phyloP scores from a whole-genome alignment of 1,140 invertebrate species.

The Drosophila subpulchrella region DNA sequence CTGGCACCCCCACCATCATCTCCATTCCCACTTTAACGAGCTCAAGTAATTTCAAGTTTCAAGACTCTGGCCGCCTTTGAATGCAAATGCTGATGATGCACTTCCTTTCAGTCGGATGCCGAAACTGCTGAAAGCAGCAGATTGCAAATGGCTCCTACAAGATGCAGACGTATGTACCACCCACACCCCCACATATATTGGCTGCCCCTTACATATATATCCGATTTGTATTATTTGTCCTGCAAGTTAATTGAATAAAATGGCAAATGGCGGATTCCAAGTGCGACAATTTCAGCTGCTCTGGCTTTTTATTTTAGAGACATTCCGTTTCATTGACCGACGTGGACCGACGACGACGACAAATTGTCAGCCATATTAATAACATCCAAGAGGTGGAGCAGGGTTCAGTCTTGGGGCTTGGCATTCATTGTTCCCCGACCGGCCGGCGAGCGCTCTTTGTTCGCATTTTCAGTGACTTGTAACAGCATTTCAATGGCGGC shows the following conservation, averaged over 20 bases:
- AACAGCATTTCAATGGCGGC: constrained; percentile 72
- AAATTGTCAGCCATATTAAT: constrained; percentile 82
- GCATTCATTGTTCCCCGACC: constrained; percentile 67
- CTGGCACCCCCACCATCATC: constrained; percentile 15
- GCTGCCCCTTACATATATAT: constrained; percentile 32
- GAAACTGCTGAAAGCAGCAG: constrained; percentile 67
- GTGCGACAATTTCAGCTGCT: constrained; percentile 76
- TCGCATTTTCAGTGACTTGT: constrained; percentile 79
- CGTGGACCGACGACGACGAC: constrained; percentile 58
- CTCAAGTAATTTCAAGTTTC: constrained; percentile 76
- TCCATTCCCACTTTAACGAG: constrained; percentile 42
- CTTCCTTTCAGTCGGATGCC: constrained; percentile 65
- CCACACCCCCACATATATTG: constrained; percentile 3
- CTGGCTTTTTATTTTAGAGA: constrained; percentile 74
- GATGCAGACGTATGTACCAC: constrained; percentile 12
- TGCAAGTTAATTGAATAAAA: constrained; percentile 81
- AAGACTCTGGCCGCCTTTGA: constrained; percentile 48
- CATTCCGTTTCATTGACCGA: constrained; percentile 64
- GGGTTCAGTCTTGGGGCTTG: constrained; percentile 25
- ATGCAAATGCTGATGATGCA: constrained; percentile 79
- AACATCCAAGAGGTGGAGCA: constrained; percentile 59
- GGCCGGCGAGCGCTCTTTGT: constrained; percentile 63
- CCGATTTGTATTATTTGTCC: constrained; percentile 77
- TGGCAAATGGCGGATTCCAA: constrained; percentile 66
- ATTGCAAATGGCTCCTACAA: constrained; percentile 77